phyloP scores from a whole-genome alignment of 1,140 invertebrate species.

The Ptiloglossa arizonensis region DNA sequence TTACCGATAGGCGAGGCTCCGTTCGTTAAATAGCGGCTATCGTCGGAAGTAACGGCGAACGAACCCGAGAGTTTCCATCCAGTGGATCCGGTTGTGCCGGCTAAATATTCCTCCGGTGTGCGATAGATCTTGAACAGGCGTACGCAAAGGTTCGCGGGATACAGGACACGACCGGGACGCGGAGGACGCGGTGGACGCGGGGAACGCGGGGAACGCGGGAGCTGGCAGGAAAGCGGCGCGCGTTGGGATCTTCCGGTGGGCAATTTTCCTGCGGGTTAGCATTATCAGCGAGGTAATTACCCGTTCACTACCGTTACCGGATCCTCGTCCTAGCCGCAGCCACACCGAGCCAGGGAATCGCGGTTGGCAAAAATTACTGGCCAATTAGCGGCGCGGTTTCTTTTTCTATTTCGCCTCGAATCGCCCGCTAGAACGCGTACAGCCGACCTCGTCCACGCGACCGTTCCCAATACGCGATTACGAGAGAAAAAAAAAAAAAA shows the following conservation, averaged over 20 bases:
- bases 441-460: slow-evolving; percentile 1
- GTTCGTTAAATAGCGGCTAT: neutral
- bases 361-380: slow-evolving; percentile 65
- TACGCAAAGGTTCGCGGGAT: slow-evolving; percentile 9
- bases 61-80: neutral
- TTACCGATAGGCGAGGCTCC: neutral
- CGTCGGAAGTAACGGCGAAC: neutral
- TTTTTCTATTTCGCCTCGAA: slow-evolving; percentile 47
- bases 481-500: slow-evolving; percentile 8
- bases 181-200: too few relatives aligned
- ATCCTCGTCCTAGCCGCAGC: slow-evolving; percentile 48
- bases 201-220: too few relatives aligned
- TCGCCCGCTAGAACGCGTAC: slow-evolving; percentile 26
- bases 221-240: slow-evolving; percentile 26
- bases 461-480: neutral
- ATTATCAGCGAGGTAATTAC: slow-evolving; percentile 60
- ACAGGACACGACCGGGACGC: neutral
- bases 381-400: slow-evolving; percentile 60
- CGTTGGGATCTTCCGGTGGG: slow-evolving; percentile 54
- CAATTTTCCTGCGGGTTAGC: slow-evolving; percentile 62
- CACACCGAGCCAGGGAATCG: slow-evolving; percentile 51
- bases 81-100: slow-evolving; percentile 2
- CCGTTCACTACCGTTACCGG: slow-evolving; percentile 64
- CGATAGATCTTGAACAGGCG: neutral
- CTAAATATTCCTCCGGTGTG: neutral